These are phyloP conservation scores for Adineta ricciae DNA, from an alignment of 2,888 invertebrate species.

Conservation along the genomic window DNA sequence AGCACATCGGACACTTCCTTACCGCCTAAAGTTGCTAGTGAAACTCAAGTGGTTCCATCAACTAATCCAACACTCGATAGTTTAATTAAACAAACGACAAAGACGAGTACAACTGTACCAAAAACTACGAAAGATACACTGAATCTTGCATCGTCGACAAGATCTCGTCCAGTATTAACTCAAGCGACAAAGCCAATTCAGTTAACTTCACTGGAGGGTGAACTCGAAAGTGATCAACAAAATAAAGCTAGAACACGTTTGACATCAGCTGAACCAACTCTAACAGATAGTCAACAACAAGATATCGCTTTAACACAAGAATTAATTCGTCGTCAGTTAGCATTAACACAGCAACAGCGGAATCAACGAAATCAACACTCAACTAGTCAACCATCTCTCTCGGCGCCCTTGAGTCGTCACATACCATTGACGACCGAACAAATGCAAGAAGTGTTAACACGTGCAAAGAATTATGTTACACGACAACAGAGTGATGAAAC, in stretches of 20 bases:
- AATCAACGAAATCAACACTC: background rate
- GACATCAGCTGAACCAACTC: background rate
- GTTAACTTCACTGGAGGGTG: background rate
- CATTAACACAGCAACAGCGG: background rate
- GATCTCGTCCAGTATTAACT: background rate
- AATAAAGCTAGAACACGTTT: background rate
- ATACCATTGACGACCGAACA: slow-evolving; percentile 18
- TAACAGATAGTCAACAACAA: background rate
- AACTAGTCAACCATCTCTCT: background rate
- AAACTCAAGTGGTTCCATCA: slow-evolving; percentile 9
- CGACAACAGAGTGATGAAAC: background rate
- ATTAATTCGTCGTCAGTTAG: background rate
- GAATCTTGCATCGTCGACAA: background rate
- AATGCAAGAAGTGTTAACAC: slow-evolving; percentile 17
- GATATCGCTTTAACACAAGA: background rate
- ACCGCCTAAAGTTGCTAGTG: background rate
- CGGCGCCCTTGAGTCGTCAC: background rate
- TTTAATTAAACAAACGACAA: background rate
- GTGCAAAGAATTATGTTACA: slow-evolving; percentile 13
- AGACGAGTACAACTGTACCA: too few species aligned
- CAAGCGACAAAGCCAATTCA: slow-evolving; percentile 9
- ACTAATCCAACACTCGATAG: background rate
- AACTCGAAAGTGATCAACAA: background rate
- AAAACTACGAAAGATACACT: background rate
- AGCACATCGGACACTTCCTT: background rate